Conservation (phyloP, 2,113 vertebrate species). For the Vulpes ferrilata region DNA sequence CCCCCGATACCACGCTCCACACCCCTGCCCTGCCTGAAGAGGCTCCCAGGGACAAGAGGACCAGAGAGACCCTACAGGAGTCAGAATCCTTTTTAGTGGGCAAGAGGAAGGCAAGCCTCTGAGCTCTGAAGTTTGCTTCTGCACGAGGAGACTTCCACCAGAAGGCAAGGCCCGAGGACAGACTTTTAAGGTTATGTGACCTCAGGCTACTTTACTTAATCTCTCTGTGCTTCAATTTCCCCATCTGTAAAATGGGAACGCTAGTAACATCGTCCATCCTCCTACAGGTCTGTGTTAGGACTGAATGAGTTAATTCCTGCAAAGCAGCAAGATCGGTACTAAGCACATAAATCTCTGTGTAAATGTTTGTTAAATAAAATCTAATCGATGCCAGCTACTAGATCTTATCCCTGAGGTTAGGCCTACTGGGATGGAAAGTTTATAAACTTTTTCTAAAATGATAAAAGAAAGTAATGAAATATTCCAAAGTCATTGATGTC, state of each 20-base stretch:
- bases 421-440: background rate
- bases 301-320: background rate
- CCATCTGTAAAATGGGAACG: conserved; percentile 16
- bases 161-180: background rate
- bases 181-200: background rate
- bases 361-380: conserved; percentile 71
- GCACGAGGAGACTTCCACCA: background rate
- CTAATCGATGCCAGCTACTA: conserved; percentile 35
- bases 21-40: background rate
- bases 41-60: background rate
- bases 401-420: conserved; percentile 59
- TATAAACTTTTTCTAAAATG: conserved; percentile 39
- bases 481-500: conserved; percentile 48
- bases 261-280: background rate
- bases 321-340: background rate
- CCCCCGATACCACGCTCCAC: background rate
- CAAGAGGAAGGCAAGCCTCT: background rate
- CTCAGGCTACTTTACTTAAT: background rate
- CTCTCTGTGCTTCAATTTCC: background rate
- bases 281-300: background rate
- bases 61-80: background rate
- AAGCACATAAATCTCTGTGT: conserved; percentile 20
- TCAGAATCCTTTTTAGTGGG: background rate
- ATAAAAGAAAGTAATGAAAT: conserved; percentile 54
- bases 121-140: background rate